Evolutionary conservation across 2,797 vertebrate species (phyloP), one percentile per base, ranked within the genome.

Genomic region (Pampus argenteus): DNA sequence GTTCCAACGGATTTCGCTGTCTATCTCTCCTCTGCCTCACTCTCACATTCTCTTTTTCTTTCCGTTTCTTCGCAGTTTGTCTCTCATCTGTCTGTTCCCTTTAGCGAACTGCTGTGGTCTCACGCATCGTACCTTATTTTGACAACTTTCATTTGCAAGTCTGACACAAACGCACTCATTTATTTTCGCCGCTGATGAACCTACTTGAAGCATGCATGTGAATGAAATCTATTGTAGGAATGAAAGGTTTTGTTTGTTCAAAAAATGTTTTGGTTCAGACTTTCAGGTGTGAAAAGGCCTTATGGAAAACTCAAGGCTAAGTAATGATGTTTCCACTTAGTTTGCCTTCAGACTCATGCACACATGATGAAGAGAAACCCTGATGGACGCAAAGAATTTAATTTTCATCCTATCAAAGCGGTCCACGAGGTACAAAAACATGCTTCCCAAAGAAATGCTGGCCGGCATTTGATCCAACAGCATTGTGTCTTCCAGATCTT

Each of bases 71-170:
- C 57, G 45, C 34, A 3, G 9, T 66, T 45, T 50, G 20, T n/a
- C 62, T 54, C 31, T 64, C 70, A 54, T 81, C 61, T 79, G 63
- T 74, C 66, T 75, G 51, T 49, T 79, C 38, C 74, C 60, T 79
- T 78, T 65, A 68, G 75, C 66, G 60, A 84, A 72, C 83, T 74
- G 71, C 79, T 78, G 78, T 13, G 3, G 57, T 74, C 65, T 77
- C 62, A 11, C 66, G 78, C 57, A 54, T 80, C 76, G 44, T 66
- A 75, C 68, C 71, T 85, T 85, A 74, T 82, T 88, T 81, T 79
- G 78, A 88, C 83, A 82, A 48, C 55, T 48, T 59, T 78, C 50
- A 76, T 87, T 89, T 86, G 81, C 75, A 54, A 74, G 71, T 81
- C 73, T 76, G 81, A 77, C 82, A 65, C 59, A 80, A 74, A 84